Base-by-base conservation (phyloP, 2,888 invertebrate genomes). In the Fragum sueziense region DNA sequence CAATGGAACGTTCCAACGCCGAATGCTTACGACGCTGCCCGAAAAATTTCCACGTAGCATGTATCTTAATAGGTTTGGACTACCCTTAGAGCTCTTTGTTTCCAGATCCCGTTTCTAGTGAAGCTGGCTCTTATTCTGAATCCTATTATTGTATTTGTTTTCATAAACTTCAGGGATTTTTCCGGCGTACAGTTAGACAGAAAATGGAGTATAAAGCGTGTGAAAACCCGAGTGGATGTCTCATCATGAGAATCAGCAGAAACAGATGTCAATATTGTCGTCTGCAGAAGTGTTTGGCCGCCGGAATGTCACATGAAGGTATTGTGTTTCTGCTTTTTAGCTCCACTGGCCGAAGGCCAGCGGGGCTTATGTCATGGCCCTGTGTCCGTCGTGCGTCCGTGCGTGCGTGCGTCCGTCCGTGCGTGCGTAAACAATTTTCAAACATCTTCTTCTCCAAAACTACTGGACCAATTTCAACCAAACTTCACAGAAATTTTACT, bases 291-390 rank as follows among this genome's bases (percentile, higher is more conserved):
- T 91, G 91, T 78, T 62, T 91, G 27, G 33, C 84, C 7, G 88
- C 88, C 0, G 91, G 91, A 27, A 91, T 91, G 91, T 91, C 91
- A 1, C 90, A 91, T 29, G 91, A 91, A 85, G 89, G 91, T 90
- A 76, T 37, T 76, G 31, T 20, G 14, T 20, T 6, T 37, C 14
- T 37, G 37, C 14, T 37, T 37, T 6, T 37, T 37, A n/a, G n/a
- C n/a, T n/a, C n/a, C n/a, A n/a, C n/a, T n/a, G n/a, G n/a, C n/a
- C n/a, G n/a, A n/a, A n/a, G n/a, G n/a, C n/a, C n/a, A n/a, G n/a
- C n/a, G n/a, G n/a, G n/a, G n/a, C n/a, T n/a, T n/a, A n/a, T n/a
- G n/a, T n/a, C n/a, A n/a, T n/a, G n/a, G n/a, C n/a, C n/a, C n/a
- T n/a, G n/a, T n/a, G n/a, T n/a, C n/a, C n/a, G n/a, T n/a, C n/a